phyloP scores from a whole-genome alignment of 2,888 invertebrate genomes.

The Timema podura region DNA sequence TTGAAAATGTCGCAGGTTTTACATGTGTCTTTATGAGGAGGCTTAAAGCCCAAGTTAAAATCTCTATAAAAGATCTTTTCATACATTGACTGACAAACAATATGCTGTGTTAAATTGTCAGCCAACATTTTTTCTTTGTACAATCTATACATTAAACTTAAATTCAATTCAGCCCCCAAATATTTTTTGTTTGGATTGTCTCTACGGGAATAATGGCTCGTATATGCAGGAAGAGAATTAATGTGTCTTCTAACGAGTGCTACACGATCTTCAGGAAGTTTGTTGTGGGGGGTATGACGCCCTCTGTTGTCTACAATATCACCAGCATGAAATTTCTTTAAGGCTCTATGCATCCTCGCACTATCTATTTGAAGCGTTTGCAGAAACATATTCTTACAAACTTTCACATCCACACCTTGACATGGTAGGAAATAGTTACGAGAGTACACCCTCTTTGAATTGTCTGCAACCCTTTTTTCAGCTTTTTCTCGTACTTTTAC shows the following conservation, averaged over 20 bases:
- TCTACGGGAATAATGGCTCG: constrained; percentile 1
- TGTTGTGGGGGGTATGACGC: constrained; percentile 3
- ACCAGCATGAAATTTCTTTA: constrained; percentile 1
- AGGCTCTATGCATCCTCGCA: constrained; percentile 4
- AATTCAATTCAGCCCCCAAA: constrained; percentile 1
- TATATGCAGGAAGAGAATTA: constrained; percentile 7
- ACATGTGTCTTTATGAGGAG: constrained; percentile 10
- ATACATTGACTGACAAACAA: neutral
- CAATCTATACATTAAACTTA: constrained; percentile 3
- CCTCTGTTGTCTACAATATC: constrained; percentile 5
- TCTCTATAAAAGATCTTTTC: neutral
- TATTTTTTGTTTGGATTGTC: constrained; percentile 13
- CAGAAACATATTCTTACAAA: constrained; percentile 12
- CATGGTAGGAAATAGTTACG: constrained; percentile 8
- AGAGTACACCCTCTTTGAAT: neutral
- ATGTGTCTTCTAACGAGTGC: constrained; percentile 1
- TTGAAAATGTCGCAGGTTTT: neutral
- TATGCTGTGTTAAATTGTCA: neutral
- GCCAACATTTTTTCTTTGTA: constrained; percentile 12
- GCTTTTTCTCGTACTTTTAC: neutral
- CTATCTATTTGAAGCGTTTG: constrained; percentile 10
- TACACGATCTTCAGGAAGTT: constrained; percentile 5
- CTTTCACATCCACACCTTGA: constrained; percentile 1
- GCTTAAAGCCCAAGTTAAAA: neutral
- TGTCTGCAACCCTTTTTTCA: neutral